These are phyloP conservation scores for Epinotia brunnichana DNA, from an alignment of 2,888 invertebrate genomes.

Conservation along the genomic window DNA sequence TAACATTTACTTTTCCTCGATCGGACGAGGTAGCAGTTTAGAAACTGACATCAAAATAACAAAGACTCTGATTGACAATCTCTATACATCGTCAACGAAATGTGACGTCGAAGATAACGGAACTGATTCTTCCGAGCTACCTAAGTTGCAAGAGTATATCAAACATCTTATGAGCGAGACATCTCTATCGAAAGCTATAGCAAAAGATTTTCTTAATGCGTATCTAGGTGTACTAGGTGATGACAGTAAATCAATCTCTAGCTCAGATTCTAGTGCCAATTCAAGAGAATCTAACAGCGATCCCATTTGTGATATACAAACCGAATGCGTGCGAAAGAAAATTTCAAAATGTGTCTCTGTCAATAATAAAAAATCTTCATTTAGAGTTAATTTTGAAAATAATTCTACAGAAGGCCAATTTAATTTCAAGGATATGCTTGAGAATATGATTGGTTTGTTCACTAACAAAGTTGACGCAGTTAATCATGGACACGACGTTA, in stretches of 20 bases:
- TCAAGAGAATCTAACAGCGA: conserved; percentile 46
- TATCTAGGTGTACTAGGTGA: conserved; percentile 67
- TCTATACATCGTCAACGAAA: conserved; percentile 55
- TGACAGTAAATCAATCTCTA: conserved; percentile 52
- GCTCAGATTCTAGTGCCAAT: conserved; percentile 56
- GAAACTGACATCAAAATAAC: conserved; percentile 71
- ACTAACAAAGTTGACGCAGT: conserved; percentile 51
- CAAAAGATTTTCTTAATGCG: conserved; percentile 66
- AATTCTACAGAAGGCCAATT: conserved; percentile 57
- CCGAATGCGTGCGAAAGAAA: conserved; percentile 63
- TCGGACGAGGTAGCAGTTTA: conserved; percentile 54
- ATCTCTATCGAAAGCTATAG: conserved; percentile 61
- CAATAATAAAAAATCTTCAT: conserved; percentile 43
- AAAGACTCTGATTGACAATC: conserved; percentile 63
- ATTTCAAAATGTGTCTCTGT: conserved; percentile 63
- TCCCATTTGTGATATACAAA: conserved; percentile 59
- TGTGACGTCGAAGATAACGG: conserved; percentile 52
- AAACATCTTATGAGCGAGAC: conserved; percentile 68
- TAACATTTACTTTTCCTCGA: conserved; percentile 70
- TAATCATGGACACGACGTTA: conserved; percentile 35
- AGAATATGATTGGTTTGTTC: conserved; percentile 68
- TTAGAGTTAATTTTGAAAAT: conserved; percentile 33
- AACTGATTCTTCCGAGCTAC: conserved; percentile 62
- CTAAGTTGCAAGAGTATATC: conserved; percentile 67
- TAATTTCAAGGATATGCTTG: conserved; percentile 65